phyloP scores from a whole-genome alignment of 2,113 vertebrate species.

The Scalopus aquaticus region DNA sequence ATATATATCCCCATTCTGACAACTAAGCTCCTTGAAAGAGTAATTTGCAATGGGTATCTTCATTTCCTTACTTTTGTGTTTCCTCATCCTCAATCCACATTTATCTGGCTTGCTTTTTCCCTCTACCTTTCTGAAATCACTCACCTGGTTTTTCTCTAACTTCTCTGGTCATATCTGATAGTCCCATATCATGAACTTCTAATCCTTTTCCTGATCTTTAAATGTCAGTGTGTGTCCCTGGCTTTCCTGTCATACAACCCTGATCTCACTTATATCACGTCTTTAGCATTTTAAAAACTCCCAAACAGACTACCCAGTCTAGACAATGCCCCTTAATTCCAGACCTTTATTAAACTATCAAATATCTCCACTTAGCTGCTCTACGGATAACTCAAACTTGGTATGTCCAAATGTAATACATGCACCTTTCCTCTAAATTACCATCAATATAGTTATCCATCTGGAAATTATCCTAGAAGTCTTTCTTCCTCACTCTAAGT shows the following conservation, averaged over 20 bases:
- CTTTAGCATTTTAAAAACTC: slow-evolving; percentile 18
- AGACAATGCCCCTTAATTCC: not conserved
- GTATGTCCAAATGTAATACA: not conserved
- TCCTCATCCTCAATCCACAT: not conserved
- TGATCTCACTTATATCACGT: not conserved
- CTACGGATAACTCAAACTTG: not conserved
- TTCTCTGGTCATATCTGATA: not conserved
- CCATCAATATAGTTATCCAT: slow-evolving; percentile 10
- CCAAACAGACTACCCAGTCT: slow-evolving; percentile 19
- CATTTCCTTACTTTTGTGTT: not conserved
- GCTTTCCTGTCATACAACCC: not conserved
- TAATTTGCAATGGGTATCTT: not conserved
- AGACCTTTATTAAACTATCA: not conserved
- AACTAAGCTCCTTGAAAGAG: not conserved
- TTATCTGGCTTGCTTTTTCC: not conserved
- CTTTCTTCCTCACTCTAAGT: not conserved
- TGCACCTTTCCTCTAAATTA: not conserved
- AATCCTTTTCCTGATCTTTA: not conserved
- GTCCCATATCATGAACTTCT: not conserved
- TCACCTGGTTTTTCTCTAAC: slow-evolving; percentile 5
- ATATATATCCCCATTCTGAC: not conserved
- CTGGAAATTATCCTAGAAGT: not conserved
- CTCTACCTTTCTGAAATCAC: not conserved
- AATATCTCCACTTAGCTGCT: slow-evolving; percentile 12
- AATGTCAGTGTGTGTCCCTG: not conserved